Evolutionary conservation across 1,140 invertebrate species (phyloP).

Genomic region (Drosophila ercepeae): DNA sequence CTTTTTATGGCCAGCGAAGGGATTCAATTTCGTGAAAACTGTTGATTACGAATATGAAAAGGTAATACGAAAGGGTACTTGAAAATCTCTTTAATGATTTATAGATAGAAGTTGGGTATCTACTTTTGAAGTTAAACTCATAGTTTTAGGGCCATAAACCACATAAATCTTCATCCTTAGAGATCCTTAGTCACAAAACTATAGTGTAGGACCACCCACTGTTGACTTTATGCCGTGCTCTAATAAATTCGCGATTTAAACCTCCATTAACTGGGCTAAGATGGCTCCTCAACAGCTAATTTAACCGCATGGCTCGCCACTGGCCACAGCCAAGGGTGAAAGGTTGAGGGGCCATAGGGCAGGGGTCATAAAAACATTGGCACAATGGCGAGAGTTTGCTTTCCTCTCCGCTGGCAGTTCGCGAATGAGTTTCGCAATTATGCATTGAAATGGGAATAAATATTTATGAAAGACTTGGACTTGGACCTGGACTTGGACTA

Average conservation of each 20-base stretch:
- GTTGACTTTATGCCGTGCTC: neutral
- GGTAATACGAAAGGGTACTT: too few species aligned
- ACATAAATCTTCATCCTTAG: neutral
- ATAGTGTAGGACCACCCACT: neutral
- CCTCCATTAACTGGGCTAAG: neutral
- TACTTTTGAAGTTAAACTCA: too few species aligned
- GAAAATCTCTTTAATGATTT: too few species aligned
- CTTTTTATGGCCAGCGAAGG: constrained; percentile 13
- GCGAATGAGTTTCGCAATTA: constrained; percentile 43
- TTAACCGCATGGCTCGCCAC: neutral
- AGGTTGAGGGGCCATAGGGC: neutral
- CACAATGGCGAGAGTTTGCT: constrained; percentile 43
- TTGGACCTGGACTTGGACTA: neutral
- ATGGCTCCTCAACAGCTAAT: neutral
- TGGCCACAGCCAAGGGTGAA: neutral
- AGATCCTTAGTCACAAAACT: neutral
- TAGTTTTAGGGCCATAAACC: neutral
- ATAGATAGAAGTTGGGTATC: too few species aligned
- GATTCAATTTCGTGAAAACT: neutral
- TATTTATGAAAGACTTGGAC: constrained; percentile 50
- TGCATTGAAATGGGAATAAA: constrained; percentile 56
- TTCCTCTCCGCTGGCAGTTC: constrained; percentile 25
- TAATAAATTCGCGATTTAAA: constrained; percentile 1
- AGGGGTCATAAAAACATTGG: constrained; percentile 27
- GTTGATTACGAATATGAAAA: too few species aligned